Evolutionary conservation across 2,888 invertebrate genomes (phyloP), one percentile per base, ranked within the genome.

Genomic region (Lissonota sp.): DNA sequence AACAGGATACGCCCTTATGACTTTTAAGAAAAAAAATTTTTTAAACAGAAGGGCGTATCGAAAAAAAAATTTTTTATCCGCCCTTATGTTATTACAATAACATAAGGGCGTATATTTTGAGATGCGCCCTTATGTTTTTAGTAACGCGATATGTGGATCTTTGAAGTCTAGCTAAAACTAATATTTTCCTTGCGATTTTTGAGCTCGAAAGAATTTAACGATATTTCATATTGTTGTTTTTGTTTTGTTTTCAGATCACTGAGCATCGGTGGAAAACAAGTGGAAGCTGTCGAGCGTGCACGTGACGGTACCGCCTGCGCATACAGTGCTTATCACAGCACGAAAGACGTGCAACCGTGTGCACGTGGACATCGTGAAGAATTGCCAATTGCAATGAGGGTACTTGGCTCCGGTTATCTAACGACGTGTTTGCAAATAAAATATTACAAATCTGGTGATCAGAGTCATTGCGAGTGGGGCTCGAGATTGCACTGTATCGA

Each of bases 381-480:
- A 84, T 88, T 94, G 67, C 90, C 92, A 49, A 92, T 94, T 63
- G 87, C 92, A 49, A 93, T 94, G 91, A 89, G 93, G 88, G 92
- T 94, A 51, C 88, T 92, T 49, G 93, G 93, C 44, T 93, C 93
- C 42, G 93, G 93, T 62, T 92, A 92, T 71, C 88, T 94, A 77
- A 92, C 93, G n/a, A 93, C 93, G 49, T 92, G 93, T 76, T 89
- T 94, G 70, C 94, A 94, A 87, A 93, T 93, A 82, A 94, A 94
- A 88, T 93, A 94, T 83, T 94, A 94, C 88, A 93, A 93, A 75
- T 87, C 90, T 51, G 93, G 93, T 53, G 94, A 94, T 83, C 93
- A 92, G 46, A 93, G 93, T 57, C 94, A 94, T 87, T 93, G 93
- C 81, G 93, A 93, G 70, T 94, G 94, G 93, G 94, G 94, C 16